Evolutionary conservation across 2,888 invertebrate genomes (phyloP), one percentile per base, ranked within the genome.

Genomic region (Craniophora ligustri): DNA sequence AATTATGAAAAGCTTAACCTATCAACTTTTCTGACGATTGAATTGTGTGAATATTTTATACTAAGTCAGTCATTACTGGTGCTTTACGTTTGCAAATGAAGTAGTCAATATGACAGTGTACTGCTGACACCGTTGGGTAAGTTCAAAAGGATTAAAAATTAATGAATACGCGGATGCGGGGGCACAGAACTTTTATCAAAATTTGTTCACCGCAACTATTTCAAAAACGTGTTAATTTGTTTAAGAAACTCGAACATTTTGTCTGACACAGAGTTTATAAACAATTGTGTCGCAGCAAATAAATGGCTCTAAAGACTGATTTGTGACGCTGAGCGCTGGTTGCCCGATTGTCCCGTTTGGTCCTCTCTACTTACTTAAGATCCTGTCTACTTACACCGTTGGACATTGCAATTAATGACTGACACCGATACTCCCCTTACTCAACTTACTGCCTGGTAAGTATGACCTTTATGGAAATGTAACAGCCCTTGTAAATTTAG

Each of bases 1-100:
- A 48, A 59, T 54, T 34, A 54, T 50, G 47, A 44, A 35, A 42
- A 58, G 45, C 31, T 41, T 70, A 54, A 69, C 54, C 47, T 53
- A 44, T 42, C 34, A 49, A 23, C 16, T 34, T 28, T 38, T 31
- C 15, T 49, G 34, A 38, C 38, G 26, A 28, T 5, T 18, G 8
- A 34, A 23, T 21, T 53, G 41, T 51, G n/a, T n/a, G 18, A 32
- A 0, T 4, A 36, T 39, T 39, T 34, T 61, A 19, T 4, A 23
- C 10, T 10, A n/a, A n/a, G n/a, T n/a, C n/a, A n/a, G n/a, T n/a
- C n/a, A n/a, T n/a, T n/a, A n/a, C n/a, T n/a, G n/a, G n/a, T 57
- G 15, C 4, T 28, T 16, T 21, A 18, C 2, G 13, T 54, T 42
- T 56, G 44, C 11, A 31, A 45, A 48, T 16, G 10, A 32, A 16